These are phyloP conservation scores for Anguilla megastoma DNA, from an alignment of 2,797 vertebrate genomes.

Conservation along the genomic window DNA sequence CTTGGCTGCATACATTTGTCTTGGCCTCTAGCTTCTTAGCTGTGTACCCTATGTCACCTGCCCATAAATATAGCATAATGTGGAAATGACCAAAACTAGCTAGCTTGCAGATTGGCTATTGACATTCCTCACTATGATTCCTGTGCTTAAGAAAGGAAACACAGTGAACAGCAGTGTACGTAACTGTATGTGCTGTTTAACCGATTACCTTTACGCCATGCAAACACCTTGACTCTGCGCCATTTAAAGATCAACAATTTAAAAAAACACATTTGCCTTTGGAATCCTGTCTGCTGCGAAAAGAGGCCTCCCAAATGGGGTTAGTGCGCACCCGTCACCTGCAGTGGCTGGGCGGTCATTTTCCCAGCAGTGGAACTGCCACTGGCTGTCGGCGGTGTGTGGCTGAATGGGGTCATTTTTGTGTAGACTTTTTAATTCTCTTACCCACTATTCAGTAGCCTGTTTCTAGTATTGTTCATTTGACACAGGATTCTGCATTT, in stretches of 20 bases:
- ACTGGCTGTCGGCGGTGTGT: not conserved
- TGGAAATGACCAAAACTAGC: not conserved
- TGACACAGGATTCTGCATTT: not conserved
- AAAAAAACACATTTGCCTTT: not conserved
- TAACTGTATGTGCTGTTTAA: not conserved
- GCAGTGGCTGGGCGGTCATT: not conserved
- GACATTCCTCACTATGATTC: not conserved
- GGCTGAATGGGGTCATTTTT: not conserved
- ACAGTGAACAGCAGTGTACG: not conserved
- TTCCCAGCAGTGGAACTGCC: not conserved
- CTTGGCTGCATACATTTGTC: not conserved
- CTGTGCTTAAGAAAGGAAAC: not conserved
- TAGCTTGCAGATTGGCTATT: not conserved
- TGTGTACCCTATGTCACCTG: not conserved
- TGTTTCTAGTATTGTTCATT: not conserved
- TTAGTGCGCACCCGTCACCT: not conserved
- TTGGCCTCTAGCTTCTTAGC: not conserved
- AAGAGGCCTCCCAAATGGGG: too few relatives aligned
- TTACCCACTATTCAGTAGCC: not conserved
- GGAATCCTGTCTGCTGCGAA: not conserved
- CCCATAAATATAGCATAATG: not conserved
- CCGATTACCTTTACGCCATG: not conserved
- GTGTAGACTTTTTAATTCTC: not conserved
- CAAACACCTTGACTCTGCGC: not conserved
- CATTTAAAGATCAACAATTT: not conserved